These are phyloP conservation scores for Drusus annulatus DNA, from an alignment of 1,140 invertebrate genomes.

Conservation along the genomic window DNA sequence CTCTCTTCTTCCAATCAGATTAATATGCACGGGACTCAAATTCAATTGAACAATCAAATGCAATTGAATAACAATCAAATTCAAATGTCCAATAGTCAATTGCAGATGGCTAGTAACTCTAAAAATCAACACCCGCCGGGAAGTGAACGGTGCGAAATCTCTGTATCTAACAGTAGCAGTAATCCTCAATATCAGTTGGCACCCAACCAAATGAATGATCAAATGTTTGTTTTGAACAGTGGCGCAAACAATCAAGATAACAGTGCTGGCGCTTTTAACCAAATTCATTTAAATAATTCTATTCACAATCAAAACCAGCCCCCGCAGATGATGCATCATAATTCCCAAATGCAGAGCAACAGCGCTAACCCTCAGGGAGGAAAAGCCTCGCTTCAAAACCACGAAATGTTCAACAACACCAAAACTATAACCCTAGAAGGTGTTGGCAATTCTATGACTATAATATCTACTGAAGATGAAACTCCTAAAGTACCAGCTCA, in stretches of 20 bases:
- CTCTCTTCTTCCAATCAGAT: constrained; percentile 67
- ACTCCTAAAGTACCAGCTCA: constrained; percentile 33
- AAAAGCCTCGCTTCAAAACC: constrained; percentile 15
- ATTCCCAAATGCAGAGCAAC: constrained; percentile 39
- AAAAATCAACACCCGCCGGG: constrained; percentile 26
- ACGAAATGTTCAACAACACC: constrained; percentile 42
- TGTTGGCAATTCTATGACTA: constrained; percentile 41
- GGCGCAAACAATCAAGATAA: constrained; percentile 36
- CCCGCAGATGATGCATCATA: constrained; percentile 42
- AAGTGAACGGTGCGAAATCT: constrained; percentile 47
- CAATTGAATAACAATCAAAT: constrained; percentile 47
- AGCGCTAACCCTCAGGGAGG: constrained; percentile 11
- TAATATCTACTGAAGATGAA: constrained; percentile 43
- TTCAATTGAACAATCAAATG: constrained; percentile 49
- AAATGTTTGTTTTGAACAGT: constrained; percentile 53
- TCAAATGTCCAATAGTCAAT: constrained; percentile 37
- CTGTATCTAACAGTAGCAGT: constrained; percentile 42
- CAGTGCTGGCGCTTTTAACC: constrained; percentile 25
- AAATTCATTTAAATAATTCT: constrained; percentile 46
- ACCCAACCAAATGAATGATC: constrained; percentile 50
- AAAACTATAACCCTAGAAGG: constrained; percentile 42
- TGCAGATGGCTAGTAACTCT: constrained; percentile 24
- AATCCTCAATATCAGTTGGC: constrained; percentile 46
- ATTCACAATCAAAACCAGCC: constrained; percentile 44
- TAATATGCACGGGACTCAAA: constrained; percentile 52